A percentile compares a stretch with the other conserved stretches of the same genome.
These are phyloP conservation scores for Paramuricea clavata DNA, from an alignment of 92 coral and sea anemone genomes.

Conservation along the genomic window DNA sequence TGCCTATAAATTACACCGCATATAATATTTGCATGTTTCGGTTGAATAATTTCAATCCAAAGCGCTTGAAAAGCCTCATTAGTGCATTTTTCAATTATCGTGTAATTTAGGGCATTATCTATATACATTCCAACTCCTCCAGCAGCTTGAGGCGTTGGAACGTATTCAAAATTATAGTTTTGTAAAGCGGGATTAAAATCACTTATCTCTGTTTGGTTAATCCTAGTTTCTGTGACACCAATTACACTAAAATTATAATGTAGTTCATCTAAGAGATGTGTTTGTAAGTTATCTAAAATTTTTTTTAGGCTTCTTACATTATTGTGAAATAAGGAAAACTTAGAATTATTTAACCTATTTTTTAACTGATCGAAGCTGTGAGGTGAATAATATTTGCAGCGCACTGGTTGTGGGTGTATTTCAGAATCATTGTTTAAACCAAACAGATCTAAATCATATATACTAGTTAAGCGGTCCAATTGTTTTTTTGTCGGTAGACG, in stretches of 20 bases:
- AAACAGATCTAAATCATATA: constrained; percentile 37
- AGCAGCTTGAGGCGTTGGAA: neutral
- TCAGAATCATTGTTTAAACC: neutral
- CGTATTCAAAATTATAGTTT: neutral
- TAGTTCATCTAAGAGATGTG: constrained; percentile 58
- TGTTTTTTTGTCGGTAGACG: constrained; percentile 40
- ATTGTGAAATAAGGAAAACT: constrained; percentile 36
- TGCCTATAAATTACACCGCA: constrained; percentile 66
- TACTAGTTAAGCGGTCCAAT: constrained; percentile 50
- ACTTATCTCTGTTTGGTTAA: constrained; percentile 22
- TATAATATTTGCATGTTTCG: constrained; percentile 44
- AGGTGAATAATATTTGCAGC: constrained; percentile 60
- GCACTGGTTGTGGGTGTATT: constrained; percentile 50
- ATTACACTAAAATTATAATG: constrained; percentile 57
- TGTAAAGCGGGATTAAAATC: constrained; percentile 19
- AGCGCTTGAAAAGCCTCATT: constrained; percentile 73
- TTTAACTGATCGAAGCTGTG: constrained; percentile 41
- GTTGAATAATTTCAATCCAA: constrained; percentile 64
- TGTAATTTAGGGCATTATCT: constrained; percentile 17
- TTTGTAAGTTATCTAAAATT: constrained; percentile 63
- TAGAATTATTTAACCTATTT: constrained; percentile 10
- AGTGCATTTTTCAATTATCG: constrained; percentile 52
- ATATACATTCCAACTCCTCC: constrained; percentile 30
- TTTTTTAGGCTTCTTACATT: constrained; percentile 65
- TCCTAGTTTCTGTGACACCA: constrained; percentile 72